phyloP scores from a whole-genome alignment of 2,888 invertebrate species.

The Tetranychus truncatus region DNA sequence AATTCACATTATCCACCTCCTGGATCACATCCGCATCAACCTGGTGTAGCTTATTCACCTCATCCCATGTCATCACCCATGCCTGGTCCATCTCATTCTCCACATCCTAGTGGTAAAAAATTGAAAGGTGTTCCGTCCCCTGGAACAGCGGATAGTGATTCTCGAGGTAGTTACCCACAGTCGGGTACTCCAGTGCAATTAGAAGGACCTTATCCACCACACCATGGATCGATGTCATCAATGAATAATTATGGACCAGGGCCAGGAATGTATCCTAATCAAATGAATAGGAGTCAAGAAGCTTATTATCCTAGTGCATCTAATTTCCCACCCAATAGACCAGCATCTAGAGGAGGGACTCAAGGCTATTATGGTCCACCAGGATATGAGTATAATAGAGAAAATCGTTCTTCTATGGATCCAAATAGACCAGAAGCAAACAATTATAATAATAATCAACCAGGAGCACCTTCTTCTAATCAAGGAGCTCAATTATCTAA shows the following conservation, averaged over 20 bases:
- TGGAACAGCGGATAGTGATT: slow-evolving; percentile 30
- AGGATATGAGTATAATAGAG: slow-evolving; percentile 1
- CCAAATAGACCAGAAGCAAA: neutral
- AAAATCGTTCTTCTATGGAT: neutral
- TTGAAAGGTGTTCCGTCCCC: slow-evolving; percentile 36
- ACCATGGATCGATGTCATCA: neutral
- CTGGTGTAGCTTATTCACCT: slow-evolving; percentile 1
- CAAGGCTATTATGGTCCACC: neutral
- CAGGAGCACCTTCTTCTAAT: slow-evolving; percentile 31
- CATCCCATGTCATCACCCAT: neutral
- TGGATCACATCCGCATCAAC: too few relatives aligned
- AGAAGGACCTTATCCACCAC: slow-evolving; percentile 3
- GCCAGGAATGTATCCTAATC: neutral
- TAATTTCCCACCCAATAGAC: too few relatives aligned
- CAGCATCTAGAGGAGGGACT: neutral
- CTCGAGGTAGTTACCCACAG: slow-evolving; percentile 13
- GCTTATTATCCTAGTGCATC: too few relatives aligned
- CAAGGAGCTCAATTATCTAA: neutral
- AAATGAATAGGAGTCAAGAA: neutral
- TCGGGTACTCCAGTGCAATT: slow-evolving; percentile 23
- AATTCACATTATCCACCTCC: too few relatives aligned
- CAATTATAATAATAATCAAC: slow-evolving; percentile 12
- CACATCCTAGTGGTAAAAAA: slow-evolving; percentile 1
- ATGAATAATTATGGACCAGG: too few relatives aligned
- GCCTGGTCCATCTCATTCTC: neutral